These are phyloP conservation scores for Sander lucioperca DNA, from an alignment of 2,113 vertebrate genomes.

Conservation along the genomic window DNA sequence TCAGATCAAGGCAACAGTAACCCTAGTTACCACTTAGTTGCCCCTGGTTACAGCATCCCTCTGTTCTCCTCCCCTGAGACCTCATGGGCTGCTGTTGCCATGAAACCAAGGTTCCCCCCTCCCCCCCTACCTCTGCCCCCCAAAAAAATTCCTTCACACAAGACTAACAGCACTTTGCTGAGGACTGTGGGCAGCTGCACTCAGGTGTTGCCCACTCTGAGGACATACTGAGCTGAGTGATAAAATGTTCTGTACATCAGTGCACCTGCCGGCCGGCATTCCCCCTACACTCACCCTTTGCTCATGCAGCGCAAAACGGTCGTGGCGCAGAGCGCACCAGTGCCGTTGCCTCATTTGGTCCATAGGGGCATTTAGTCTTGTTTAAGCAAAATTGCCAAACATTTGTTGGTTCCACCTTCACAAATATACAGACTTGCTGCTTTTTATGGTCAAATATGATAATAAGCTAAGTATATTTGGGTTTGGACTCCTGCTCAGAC, in stretches of 20 bases:
- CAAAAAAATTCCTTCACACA: slow-evolving; percentile 31
- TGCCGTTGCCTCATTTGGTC: no score
- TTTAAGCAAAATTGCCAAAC: no score
- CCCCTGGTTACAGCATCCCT: slow-evolving; percentile 73
- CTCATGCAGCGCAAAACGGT: no score
- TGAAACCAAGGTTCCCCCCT: slow-evolving; percentile 57
- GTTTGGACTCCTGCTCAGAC: background rate
- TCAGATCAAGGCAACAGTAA: slow-evolving; percentile 27
- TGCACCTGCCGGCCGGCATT: no score
- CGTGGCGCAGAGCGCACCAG: no score
- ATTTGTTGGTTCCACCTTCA: no score
- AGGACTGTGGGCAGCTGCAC: slow-evolving; percentile 18
- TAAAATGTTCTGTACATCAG: background rate
- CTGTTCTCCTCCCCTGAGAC: slow-evolving; percentile 50
- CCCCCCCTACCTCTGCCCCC: background rate
- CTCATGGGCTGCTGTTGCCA: slow-evolving; percentile 67
- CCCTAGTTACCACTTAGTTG: slow-evolving; percentile 61
- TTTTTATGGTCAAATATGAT: no score
- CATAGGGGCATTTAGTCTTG: no score
- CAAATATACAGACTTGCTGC: no score
- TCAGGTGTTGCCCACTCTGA: slow-evolving; percentile 29
- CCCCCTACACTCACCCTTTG: no score
- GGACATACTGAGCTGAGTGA: background rate
- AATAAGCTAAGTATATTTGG: no score
- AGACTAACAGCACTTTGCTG: background rate